Conservation (phyloP, 2,113 vertebrate genomes). For the Corydoras sp. region DNA sequence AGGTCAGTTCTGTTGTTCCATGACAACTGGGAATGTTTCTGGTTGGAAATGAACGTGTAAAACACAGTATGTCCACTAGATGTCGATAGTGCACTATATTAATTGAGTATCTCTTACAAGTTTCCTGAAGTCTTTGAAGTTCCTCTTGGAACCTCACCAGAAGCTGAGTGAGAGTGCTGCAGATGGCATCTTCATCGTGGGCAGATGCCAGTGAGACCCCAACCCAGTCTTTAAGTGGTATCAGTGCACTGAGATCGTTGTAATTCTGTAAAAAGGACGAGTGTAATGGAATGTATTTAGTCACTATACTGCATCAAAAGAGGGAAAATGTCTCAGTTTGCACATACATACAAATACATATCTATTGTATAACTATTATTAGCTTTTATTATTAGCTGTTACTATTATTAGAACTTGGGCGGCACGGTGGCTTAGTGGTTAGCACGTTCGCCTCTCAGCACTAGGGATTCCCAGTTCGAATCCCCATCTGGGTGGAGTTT, state of each 20-base stretch:
- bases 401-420: neutral
- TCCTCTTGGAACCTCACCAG: conserved; percentile 54
- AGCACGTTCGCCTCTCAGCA: no score
- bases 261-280: conserved; percentile 43
- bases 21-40: neutral
- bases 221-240: conserved; percentile 54
- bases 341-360: no score
- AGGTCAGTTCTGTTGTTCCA: neutral
- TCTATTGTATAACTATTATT: no score
- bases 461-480: no score
- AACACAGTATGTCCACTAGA: neutral
- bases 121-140: conserved; percentile 46
- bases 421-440: neutral
- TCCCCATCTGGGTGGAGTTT: no score
- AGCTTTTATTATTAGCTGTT: no score
- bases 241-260: conserved; percentile 36
- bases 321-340: no score
- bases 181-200: conserved; percentile 51
- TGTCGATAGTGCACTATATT: conserved; percentile 4
- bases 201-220: conserved; percentile 47
- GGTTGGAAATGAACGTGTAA: neutral
- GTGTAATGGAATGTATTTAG: no score
- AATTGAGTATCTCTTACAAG: conserved; percentile 36
- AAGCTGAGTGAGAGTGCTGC: conserved; percentile 48
- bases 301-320: no score